Evolutionary conservation across 2,113 vertebrate species (phyloP).

Genomic region (Morone chrysops): DNA sequence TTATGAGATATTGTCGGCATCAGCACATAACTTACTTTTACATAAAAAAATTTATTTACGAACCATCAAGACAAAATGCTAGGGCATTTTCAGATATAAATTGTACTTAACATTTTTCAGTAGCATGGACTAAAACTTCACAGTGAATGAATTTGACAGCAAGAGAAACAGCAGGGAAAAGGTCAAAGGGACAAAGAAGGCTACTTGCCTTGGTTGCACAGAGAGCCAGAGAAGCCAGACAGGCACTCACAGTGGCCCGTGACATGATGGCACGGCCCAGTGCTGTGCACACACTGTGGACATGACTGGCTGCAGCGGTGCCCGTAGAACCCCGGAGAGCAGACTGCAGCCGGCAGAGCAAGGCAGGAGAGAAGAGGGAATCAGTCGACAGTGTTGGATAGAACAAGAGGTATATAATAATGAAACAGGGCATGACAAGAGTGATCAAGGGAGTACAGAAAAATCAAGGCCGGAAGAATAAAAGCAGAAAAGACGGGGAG

Average conservation of each 20-base stretch:
- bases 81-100: constrained; percentile 30
- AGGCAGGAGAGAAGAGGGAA: constrained; percentile 37
- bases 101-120: constrained; percentile 10
- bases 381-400: constrained; percentile 44
- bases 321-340: constrained; percentile 93
- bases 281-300: constrained; percentile 95
- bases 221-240: constrained; percentile 91
- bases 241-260: constrained; percentile 94
- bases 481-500: constrained; percentile 51
- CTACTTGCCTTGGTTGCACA: constrained; percentile 96
- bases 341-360: constrained; percentile 84
- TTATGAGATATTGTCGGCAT: background rate
- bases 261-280: constrained; percentile 92
- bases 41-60: background rate
- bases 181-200: constrained; percentile 37
- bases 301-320: constrained; percentile 93
- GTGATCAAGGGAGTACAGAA: constrained; percentile 58
- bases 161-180: constrained; percentile 22
- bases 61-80: background rate
- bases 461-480: constrained; percentile 54
- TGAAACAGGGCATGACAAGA: constrained; percentile 58
- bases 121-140: constrained; percentile 25
- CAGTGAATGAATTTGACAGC: constrained; percentile 38
- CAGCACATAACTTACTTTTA: background rate
- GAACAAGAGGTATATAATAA: constrained; percentile 62